Conservation (phyloP, 2,113 vertebrate genomes). For the Micromys minutus region DNA sequence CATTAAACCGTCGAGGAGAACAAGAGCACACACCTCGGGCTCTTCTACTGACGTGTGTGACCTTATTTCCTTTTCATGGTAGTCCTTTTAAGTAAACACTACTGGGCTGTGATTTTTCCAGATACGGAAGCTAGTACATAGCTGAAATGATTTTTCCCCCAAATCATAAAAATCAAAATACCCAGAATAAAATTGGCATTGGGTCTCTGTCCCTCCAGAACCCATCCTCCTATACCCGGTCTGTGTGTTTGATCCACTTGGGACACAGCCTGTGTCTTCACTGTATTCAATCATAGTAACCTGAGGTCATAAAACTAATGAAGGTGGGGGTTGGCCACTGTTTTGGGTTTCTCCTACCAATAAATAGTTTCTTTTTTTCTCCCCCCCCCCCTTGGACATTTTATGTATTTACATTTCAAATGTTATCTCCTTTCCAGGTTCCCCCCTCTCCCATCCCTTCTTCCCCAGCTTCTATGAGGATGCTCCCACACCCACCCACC, state of each 20-base stretch:
- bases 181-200: accelerated
- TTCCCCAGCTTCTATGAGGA: too few species aligned
- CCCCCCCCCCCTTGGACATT: too few species aligned
- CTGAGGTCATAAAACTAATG: background rate
- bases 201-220: background rate
- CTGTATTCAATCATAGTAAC: too few species aligned
- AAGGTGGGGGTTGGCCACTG: accelerated
- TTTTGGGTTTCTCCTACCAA: background rate
- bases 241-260: background rate
- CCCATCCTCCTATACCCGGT: accelerated
- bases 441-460: too few species aligned
- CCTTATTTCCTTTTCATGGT: background rate
- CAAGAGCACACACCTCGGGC: accelerated
- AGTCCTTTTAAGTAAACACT: background rate
- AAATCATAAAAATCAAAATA: background rate
- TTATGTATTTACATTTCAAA: too few species aligned
- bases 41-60: background rate
- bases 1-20: accelerated
- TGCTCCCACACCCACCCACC: too few species aligned
- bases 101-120: background rate
- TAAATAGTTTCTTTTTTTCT: too few species aligned
- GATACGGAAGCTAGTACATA: background rate
- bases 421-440: too few species aligned
- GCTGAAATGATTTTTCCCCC: too few species aligned
- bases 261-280: too few species aligned